Base-by-base conservation (phyloP, 2,797 vertebrate species). In the Acanthornis magna region DNA sequence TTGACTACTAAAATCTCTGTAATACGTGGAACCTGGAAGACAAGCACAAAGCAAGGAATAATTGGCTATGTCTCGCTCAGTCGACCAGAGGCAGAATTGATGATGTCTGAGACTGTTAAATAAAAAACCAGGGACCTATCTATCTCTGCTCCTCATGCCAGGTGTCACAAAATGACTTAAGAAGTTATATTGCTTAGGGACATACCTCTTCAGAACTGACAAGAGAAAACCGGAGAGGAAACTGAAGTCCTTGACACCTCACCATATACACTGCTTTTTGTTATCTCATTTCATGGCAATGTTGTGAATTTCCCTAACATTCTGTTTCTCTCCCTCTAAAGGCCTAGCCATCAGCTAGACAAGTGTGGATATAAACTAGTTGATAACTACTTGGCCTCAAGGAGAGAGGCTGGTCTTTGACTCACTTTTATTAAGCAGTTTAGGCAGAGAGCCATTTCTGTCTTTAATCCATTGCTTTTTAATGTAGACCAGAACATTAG, bases 381-480 rank as follows among this genome's bases (percentile, higher is more conserved):
- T 93, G 70, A 90, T 94, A 94, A 89, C 58, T 92, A 48, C 55
- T 93, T 91, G 63, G 78, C 77, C 71, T 79, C 48, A 55, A 85
- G 87, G 77, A 92, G 9, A 36, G 48, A 92, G 40, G 45, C 1
- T 93, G 74, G 71, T 89, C 83, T 96, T 93, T 86, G 67, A 72
- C 62, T 92, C 34, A 57, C 22, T 90, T 86, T 93, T 73, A 92
- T 89, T 96, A 89, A 81, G 25, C 34, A 80, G 30, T 57, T 50
- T 45, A 80, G 75, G 32, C 65, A 89, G 88, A 66, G 25, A 94
- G 18, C 29, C 34, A 63, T 87, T 95, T 91, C n/a, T 74, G 60
- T 70, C 32, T 91, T 87, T 82, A 94, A 90, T 87, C 15, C 60
- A 94, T 95, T 85, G 42, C 29, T 79, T 87, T 93, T 86, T 93